Base-by-base conservation (phyloP, 2,888 invertebrate species). In the Microplitis deprimator region DNA sequence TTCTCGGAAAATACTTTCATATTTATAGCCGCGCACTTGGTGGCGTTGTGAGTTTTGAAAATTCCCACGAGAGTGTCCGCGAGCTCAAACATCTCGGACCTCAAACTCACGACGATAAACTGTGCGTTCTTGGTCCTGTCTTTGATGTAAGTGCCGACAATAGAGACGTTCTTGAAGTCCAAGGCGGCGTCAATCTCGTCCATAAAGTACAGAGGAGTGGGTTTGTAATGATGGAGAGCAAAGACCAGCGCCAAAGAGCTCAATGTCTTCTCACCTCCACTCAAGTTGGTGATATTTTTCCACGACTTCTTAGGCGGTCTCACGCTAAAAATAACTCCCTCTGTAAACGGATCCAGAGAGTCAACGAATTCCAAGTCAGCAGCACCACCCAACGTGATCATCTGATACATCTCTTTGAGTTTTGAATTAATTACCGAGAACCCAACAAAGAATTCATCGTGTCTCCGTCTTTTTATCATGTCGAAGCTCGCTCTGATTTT, bases 131-230 rank as follows among this genome's bases (percentile, higher is more conserved):
- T 96, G 0, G 98, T 98, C 41, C 98, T 93, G 85, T 98, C 97
- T 96, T 98, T 89, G 77, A 99, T 97, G 89, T 99, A 99, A 90
- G 98, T 96, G 0, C 96, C 99, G 29, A 99, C 97, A 81, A 99
- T 99, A 0, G 98, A 98, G 0, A 99, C 98, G 88, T 99, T 99
- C 87, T 98, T 98, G 89, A 98, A 98, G 91, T 99, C 99, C 64
- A 99, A 91, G 0, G 99, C 99, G 0, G 99, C 99, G 89, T 99
- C 99, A 74, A 99, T 99, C 90, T 99, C 99, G 86, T 99, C 99
- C 99, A 99, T 99, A 7, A 97, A 98, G 87, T 99, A 99, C 0
- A 99, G 91, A 0, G 99, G 99, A 0, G 99, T 98, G 0, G 99
- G 99, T 87, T 98, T 98, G 91, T 97, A 99, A 90, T 98, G 97